Evolutionary conservation across 2,888 invertebrate genomes (phyloP).

Genomic region (Hyposoter dolosus): DNA sequence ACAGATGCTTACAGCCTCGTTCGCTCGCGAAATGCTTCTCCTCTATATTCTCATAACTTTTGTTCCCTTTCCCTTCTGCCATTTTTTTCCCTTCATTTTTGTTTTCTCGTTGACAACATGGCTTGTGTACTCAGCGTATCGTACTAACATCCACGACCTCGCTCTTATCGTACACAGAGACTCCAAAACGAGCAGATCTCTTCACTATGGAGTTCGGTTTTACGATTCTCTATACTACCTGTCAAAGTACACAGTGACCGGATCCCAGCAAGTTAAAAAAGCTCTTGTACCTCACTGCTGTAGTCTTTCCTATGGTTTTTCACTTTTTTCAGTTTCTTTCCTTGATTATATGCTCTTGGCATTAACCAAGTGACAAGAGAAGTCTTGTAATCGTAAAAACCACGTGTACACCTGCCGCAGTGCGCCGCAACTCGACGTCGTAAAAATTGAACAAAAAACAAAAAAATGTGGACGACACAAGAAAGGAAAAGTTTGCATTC

Average conservation of each 20-base stretch:
- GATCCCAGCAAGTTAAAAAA: conserved; percentile 29
- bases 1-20: conserved; percentile 61
- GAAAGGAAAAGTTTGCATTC: too few relatives aligned
- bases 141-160: conserved; percentile 48
- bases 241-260: conserved; percentile 46
- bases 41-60: conserved; percentile 28
- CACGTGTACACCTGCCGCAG: conserved; percentile 13
- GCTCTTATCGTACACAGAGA: conserved; percentile 16
- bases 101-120: conserved; percentile 61
- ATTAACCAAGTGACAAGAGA: conserved; percentile 26
- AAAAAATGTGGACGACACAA: background rate
- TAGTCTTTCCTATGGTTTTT: background rate
- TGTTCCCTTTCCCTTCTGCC: background rate
- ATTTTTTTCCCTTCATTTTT: conserved; percentile 31
- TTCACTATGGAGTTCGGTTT: conserved; percentile 35
- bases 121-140: conserved; percentile 42
- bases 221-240: conserved; percentile 39
- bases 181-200: conserved; percentile 52
- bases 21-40: conserved; percentile 52
- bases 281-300: conserved; percentile 11
- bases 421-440: background rate
- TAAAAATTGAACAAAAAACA: background rate
- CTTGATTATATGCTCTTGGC: conserved; percentile 6
- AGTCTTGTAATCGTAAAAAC: conserved; percentile 24
- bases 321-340: conserved; percentile 10